These are phyloP conservation scores for Graptemys geographica DNA, from an alignment of 2,797 vertebrate genomes.

Conservation along the genomic window DNA sequence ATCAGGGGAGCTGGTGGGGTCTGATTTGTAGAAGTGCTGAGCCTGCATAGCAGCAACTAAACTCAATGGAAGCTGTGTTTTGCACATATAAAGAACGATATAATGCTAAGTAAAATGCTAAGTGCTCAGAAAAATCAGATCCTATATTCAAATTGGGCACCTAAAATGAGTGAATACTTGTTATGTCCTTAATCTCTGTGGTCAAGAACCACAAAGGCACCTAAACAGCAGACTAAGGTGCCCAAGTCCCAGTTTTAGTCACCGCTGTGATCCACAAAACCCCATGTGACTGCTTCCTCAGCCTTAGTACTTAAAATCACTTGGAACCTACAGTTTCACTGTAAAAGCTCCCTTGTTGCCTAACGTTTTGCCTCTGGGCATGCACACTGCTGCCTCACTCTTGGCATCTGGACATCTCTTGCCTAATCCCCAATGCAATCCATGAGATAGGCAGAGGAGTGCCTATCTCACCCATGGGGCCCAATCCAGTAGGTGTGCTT, in stretches of 20 bases:
- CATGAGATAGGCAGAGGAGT: neutral
- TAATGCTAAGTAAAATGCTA: neutral
- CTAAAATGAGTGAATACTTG: neutral
- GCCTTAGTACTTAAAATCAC: neutral
- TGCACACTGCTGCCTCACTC: neutral
- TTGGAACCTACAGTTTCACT: neutral
- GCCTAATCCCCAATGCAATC: neutral
- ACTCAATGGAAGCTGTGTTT: neutral
- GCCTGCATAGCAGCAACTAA: neutral
- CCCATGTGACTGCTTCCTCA: neutral
- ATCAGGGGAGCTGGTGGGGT: neutral
- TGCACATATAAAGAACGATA: neutral
- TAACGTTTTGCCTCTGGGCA: neutral
- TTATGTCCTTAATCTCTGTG: neutral
- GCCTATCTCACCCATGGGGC: too few relatives aligned
- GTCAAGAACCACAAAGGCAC: neutral
- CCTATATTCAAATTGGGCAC: accelerated
- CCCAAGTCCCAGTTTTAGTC: neutral
- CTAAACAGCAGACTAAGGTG: neutral
- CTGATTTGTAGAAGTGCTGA: conserved; percentile 17
- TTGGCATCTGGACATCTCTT: neutral
- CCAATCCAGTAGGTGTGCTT: too few relatives aligned
- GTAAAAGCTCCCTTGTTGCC: neutral
- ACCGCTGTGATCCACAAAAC: neutral
- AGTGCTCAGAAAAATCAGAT: accelerated